A percentile compares a stretch with the other conserved stretches of the same genome.
Evolutionary conservation across 2,888 invertebrate genomes (phyloP).

Genomic region (Fragum sueziense): DNA sequence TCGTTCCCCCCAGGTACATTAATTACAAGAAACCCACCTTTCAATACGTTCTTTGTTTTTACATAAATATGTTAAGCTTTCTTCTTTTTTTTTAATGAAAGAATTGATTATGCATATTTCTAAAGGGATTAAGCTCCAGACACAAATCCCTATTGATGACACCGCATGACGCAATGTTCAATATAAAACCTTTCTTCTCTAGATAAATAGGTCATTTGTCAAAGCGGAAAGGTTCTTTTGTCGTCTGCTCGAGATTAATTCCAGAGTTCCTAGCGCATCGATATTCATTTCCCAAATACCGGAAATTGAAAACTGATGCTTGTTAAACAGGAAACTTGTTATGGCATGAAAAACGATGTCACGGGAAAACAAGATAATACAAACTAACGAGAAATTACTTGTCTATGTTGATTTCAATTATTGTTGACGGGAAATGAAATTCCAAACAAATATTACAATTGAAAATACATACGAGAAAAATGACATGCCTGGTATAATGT

Average conservation of each 20-base stretch:
- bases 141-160: neutral
- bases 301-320: constrained; percentile 46
- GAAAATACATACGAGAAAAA: too few species aligned
- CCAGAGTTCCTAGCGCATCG: constrained; percentile 16
- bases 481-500: too few species aligned
- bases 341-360: constrained; percentile 21
- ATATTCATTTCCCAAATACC: constrained; percentile 32
- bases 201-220: constrained; percentile 26
- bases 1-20: too few species aligned
- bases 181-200: neutral
- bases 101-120: too few species aligned
- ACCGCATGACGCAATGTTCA: neutral
- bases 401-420: neutral
- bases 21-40: too few species aligned
- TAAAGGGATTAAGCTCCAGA: neutral
- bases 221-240: constrained; percentile 21
- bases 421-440: too few species aligned
- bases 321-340: constrained; percentile 34
- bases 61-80: too few species aligned
- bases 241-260: constrained; percentile 31
- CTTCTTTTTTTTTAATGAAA: too few species aligned
- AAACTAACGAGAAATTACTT: constrained; percentile 9
- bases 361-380: neutral
- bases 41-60: too few species aligned
- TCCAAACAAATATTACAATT: too few species aligned